Conservation (phyloP, 2,888 invertebrate species). For the Cristatella mucedo region DNA sequence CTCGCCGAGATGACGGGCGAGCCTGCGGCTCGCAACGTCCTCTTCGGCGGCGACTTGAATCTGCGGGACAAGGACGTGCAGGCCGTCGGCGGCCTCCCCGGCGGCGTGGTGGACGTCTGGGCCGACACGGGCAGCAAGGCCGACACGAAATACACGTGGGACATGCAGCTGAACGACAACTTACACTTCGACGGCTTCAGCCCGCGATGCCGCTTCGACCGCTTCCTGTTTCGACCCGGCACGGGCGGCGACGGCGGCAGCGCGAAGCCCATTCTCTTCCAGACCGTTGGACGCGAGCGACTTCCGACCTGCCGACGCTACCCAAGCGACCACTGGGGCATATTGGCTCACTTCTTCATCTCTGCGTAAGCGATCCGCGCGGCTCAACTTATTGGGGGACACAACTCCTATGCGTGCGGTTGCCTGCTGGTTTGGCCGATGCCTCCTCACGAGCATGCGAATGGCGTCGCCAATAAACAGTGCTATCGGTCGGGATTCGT, state of each 20-base stretch:
- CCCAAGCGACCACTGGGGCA: slow-evolving; percentile 47
- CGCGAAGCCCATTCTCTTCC: slow-evolving; percentile 41
- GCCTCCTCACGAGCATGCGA: too few species aligned
- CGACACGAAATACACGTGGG: slow-evolving; percentile 46
- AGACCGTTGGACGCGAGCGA: slow-evolving; percentile 43
- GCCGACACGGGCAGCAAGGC: slow-evolving; percentile 42
- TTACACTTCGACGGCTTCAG: slow-evolving; percentile 30
- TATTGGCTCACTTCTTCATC: slow-evolving; percentile 30
- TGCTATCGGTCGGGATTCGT: too few species aligned
- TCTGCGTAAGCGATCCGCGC: neutral
- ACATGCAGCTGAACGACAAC: slow-evolving; percentile 45
- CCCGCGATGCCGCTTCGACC: slow-evolving; percentile 44
- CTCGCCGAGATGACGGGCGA: slow-evolving; percentile 28
- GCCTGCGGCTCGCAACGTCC: slow-evolving; percentile 25
- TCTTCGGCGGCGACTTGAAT: slow-evolving; percentile 49
- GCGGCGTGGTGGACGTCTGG: slow-evolving; percentile 43
- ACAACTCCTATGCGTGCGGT: too few species aligned
- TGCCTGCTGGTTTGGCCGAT: too few species aligned
- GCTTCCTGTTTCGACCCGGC: slow-evolving; percentile 39
- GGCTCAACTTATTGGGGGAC: too few species aligned
- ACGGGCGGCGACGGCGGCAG: slow-evolving; percentile 11
- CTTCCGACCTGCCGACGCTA: slow-evolving; percentile 40
- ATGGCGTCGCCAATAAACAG: too few species aligned
- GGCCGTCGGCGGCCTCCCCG: slow-evolving; percentile 35
- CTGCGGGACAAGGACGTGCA: slow-evolving; percentile 45